A percentile compares a stretch with the other conserved stretches of the same genome.
Evolutionary conservation across 1,140 invertebrate species (phyloP).

Genomic region (Drosophila mojavensis): DNA sequence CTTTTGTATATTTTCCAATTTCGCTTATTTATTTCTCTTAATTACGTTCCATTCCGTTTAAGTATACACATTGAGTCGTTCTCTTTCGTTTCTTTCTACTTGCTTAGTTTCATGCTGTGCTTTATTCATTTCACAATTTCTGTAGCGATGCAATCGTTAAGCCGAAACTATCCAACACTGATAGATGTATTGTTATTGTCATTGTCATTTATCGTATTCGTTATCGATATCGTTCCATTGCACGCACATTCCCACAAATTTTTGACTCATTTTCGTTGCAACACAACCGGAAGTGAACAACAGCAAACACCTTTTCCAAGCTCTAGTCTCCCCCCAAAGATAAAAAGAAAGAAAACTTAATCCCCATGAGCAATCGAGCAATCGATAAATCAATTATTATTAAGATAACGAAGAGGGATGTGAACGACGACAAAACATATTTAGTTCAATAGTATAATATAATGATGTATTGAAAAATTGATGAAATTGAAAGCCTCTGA

Average conservation of each 20-base stretch:
- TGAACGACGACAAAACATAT: not conserved
- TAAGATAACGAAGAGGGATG: constrained; percentile 15
- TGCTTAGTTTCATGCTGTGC: constrained; percentile 43
- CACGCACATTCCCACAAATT: constrained; percentile 37
- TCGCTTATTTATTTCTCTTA: constrained; percentile 2
- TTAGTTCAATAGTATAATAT: constrained; percentile 22
- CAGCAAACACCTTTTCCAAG: not conserved
- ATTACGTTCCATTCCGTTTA: constrained; percentile 8
- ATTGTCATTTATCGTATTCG: constrained; percentile 22
- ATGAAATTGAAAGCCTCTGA: constrained; percentile 21
- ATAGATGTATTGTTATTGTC: constrained; percentile 44
- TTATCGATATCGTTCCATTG: constrained; percentile 47
- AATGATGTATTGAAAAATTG: constrained; percentile 39
- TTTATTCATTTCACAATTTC: constrained; percentile 31
- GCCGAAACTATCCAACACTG: constrained; percentile 27
- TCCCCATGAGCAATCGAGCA: not conserved
- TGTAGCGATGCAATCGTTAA: constrained; percentile 34
- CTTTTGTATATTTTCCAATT: constrained; percentile 17
- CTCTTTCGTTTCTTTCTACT: constrained; percentile 1
- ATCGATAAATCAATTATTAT: constrained; percentile 8
- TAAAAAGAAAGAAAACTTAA: constrained; percentile 1
- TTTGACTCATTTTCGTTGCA: not conserved
- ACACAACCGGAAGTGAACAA: constrained; percentile 16
- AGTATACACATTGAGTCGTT: constrained; percentile 8
- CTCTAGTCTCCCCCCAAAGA: not conserved